Evolutionary conservation across 1,140 invertebrate genomes (phyloP), one percentile per base, ranked within the genome.

Genomic region (Hypsibius dujardini): DNA sequence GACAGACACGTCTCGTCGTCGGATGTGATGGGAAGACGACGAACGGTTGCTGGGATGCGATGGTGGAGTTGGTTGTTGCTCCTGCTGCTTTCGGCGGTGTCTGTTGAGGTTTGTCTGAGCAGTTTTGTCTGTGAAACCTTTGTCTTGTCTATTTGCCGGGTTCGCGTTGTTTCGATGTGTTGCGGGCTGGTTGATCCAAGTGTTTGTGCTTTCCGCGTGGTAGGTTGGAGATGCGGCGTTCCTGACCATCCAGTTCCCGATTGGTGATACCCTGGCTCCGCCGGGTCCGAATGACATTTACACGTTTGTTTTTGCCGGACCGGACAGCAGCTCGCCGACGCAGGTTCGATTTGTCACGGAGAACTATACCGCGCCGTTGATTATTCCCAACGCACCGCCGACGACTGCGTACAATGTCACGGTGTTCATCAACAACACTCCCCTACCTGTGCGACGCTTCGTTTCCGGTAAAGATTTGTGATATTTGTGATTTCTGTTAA

Each of bases 281-380:
- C 62, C 62, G 3, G 3, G 7, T 42, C 42, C 62, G 12, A 42
- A 3, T 42, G 62, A 67, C 62, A 14, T 67, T 42, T 67, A 67
- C 42, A 42, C 42, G 3, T 67, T 67, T 67, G 3, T 42, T 7
- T 67, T 67, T 42, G 7, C 62, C 7, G 12, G 3, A 14, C 62
- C 62, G 3, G 7, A 14, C 42, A 42, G 62, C 12, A 67, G 42
- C 45, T 42, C 7, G 3, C 62, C 7, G 42, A 67, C 7, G 42
- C 7, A 67, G 7, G 3, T 67, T 3, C 3, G 3, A 7, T 67
- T 14, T 7, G 62, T 67, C 3, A 3, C 62, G 7, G 7, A 67
- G 62, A 67, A 67, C 42, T 67, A 67, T 67, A 67, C 7, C 42
- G 45, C 7, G 3, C 62, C 62, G 62, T 67, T 67, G 42, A 67